Evolutionary conservation across 2,888 invertebrate species (phyloP), one percentile per base, ranked within the genome.

Genomic region (Steinernema hermaphroditum): DNA sequence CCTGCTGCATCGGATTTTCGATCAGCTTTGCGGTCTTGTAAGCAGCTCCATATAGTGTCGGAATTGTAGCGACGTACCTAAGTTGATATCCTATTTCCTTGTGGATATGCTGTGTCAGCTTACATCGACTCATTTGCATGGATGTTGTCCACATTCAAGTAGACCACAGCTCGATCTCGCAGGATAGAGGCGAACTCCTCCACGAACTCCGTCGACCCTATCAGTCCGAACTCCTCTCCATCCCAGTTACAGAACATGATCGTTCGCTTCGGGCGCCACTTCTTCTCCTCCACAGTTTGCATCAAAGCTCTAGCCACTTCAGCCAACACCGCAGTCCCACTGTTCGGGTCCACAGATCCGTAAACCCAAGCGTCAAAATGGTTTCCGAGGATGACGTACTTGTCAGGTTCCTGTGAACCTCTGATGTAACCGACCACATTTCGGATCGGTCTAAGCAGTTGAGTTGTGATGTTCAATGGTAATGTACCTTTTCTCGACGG

Each of bases 331-430:
- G 89, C 88, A 6, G 89, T 89, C 34, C 89, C 89, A 72, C 88
- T 88, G 46, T 87, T 87, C 1, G 89, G 89, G 77, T 89, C 89
- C 14, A 88, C 82, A 16, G 73, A 68, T 0, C 89, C 89, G 54
- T 87, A 87, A 4, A 87, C 88, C 90, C 90, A 90, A 41, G 89
- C 89, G 77, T 90, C 90, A 69, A 88, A 86, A 80, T 90, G 90
- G 80, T 90, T 90, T 12, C 90, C 89, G 4, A 90, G 75, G 73
- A 90, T 80, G 9, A 90, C 88, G 79, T 90, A 90, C 2, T 89
- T 85, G 81, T 90, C 90, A 85, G 86, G 83, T 71, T 88, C 87
- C 43, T 82, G 81, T 4, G 72, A 70, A 6, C 88, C 88, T 6
- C 80, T 76, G 22, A 88, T 84, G 68, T 85, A 85, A 14, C 87